Conservation (phyloP, 1,140 invertebrate genomes). For the Drosophila virilis region DNA sequence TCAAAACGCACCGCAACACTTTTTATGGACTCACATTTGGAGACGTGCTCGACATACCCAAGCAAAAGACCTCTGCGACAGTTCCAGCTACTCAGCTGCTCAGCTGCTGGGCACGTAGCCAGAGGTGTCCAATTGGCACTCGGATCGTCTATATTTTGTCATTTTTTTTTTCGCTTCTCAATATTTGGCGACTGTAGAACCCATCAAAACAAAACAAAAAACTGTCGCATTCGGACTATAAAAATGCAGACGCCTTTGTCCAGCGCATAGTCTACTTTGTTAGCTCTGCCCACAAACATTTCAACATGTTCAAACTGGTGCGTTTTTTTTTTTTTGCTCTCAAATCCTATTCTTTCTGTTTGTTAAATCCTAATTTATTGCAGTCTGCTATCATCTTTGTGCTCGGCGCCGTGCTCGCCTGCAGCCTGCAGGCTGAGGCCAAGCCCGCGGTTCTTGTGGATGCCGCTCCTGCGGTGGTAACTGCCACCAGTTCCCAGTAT, state of each 20-base stretch:
- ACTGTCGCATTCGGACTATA: conserved; percentile 48
- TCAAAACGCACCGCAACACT: conserved; percentile 50
- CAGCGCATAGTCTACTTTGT: conserved; percentile 59
- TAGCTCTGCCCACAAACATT: conserved; percentile 52
- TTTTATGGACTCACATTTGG: conserved; percentile 63
- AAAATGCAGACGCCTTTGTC: conserved; percentile 52
- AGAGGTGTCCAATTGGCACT: conserved; percentile 4
- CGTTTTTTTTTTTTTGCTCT: background rate
- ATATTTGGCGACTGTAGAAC: conserved; percentile 55
- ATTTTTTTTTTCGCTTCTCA: conserved; percentile 19
- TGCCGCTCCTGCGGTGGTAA: conserved; percentile 78
- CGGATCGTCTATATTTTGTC: background rate
- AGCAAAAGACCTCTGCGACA: conserved; percentile 29
- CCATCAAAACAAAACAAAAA: conserved; percentile 30
- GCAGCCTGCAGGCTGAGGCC: conserved; percentile 53
- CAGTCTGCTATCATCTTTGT: conserved; percentile 68
- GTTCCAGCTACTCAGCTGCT: conserved; percentile 4
- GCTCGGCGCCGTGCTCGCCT: conserved; percentile 73
- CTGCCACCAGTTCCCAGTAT: conserved; percentile 85
- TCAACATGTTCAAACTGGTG: conserved; percentile 83
- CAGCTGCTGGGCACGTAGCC: conserved; percentile 61
- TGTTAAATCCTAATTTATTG: conserved; percentile 6
- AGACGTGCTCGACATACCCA: conserved; percentile 58
- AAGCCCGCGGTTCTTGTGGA: conserved; percentile 70
- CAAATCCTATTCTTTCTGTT: background rate